These are phyloP conservation scores for Sylvia borin DNA, from an alignment of 2,797 vertebrate genomes.

Conservation along the genomic window DNA sequence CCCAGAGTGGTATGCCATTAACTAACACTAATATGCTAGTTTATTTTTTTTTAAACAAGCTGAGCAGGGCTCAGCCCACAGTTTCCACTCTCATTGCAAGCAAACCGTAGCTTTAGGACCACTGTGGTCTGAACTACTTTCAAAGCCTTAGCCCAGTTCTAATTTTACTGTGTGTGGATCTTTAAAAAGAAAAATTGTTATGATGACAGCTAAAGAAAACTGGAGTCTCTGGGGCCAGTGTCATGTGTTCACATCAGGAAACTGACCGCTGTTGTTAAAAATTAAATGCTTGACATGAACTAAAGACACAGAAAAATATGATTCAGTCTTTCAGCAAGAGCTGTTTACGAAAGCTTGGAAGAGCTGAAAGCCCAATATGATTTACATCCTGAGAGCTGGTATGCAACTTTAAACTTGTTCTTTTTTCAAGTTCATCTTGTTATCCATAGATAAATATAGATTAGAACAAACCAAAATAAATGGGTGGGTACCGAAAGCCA, in stretches of 20 bases:
- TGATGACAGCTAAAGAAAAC: conserved; percentile 48
- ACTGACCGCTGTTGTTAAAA: conserved; percentile 62
- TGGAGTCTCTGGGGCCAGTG: not conserved
- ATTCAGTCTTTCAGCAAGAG: conserved; percentile 54
- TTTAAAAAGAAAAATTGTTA: conserved; percentile 57
- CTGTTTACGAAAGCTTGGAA: conserved; percentile 54
- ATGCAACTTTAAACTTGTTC: conserved; percentile 72
- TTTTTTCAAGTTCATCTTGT: conserved; percentile 87
- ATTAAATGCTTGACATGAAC: conserved; percentile 50
- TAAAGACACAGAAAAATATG: conserved; percentile 57
- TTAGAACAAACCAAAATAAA: conserved; percentile 90
- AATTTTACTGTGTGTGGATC: conserved; percentile 1
- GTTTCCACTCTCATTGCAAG: not conserved
- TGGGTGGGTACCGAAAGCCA: conserved; percentile 86
- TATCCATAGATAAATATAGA: conserved; percentile 92
- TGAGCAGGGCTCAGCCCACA: not conserved
- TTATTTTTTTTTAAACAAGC: conserved; percentile 21
- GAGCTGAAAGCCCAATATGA: conserved; percentile 54
- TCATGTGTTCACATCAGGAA: conserved; percentile 41
- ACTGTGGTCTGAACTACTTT: conserved; percentile 43
- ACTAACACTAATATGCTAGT: not conserved
- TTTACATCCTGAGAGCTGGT: conserved; percentile 70
- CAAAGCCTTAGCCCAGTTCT: conserved; percentile 45
- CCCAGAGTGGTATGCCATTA: not conserved
- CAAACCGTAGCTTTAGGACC: not conserved